Percentiles rank a stretch among this genome's conserved stretches.
phyloP scores from a whole-genome alignment of 37 sponge, comb jelly and placozoan genomes.

The Haliclona indistincta region DNA sequence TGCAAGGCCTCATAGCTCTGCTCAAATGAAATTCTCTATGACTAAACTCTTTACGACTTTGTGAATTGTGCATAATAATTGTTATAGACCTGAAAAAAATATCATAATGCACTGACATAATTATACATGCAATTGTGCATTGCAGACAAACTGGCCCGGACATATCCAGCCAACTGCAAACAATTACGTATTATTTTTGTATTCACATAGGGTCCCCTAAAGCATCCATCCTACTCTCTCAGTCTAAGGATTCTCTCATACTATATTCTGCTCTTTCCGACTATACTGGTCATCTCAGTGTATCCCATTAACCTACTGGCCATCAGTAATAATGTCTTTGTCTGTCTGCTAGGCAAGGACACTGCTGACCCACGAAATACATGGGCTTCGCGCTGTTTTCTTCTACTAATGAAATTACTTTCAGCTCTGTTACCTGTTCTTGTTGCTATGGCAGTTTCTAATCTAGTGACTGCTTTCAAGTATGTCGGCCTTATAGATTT shows the following conservation, averaged over 20 bases:
- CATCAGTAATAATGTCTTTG: slow-evolving; percentile 69
- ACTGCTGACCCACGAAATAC: slow-evolving; percentile 17
- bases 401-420: slow-evolving; percentile 41
- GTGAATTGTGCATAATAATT: no score
- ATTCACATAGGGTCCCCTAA: no score
- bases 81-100: no score
- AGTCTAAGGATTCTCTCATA: slow-evolving; percentile 55
- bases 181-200: no score
- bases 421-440: slow-evolving; percentile 59
- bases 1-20: no score
- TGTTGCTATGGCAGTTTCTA: slow-evolving; percentile 68
- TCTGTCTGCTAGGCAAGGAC: slow-evolving; percentile 45
- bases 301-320: slow-evolving; percentile 55
- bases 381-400: not conserved
- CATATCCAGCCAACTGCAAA: no score
- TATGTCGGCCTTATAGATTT: slow-evolving; percentile 75
- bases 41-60: no score
- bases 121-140: no score
- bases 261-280: slow-evolving; percentile 76
- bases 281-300: slow-evolving; percentile 73
- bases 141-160: no score
- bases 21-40: no score
- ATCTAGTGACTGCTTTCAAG: slow-evolving; percentile 68
- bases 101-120: no score
- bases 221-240: no score